phyloP scores from a whole-genome alignment of 2,888 invertebrate genomes.

The Trimorus sp. region DNA sequence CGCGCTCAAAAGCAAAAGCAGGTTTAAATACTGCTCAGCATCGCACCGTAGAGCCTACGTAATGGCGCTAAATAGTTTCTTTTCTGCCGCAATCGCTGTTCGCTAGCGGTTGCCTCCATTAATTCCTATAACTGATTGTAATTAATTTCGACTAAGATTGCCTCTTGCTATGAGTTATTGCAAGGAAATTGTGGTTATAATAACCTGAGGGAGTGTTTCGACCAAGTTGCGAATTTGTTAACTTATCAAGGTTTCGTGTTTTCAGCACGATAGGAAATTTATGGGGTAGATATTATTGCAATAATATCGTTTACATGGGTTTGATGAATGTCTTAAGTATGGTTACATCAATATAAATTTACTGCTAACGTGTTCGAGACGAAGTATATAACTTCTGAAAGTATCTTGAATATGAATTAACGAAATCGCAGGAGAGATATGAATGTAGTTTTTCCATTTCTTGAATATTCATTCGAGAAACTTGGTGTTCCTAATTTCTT shows the following conservation, averaged over 20 bases:
- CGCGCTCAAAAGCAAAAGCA: slow-evolving; percentile 6
- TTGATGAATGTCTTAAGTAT: too few relatives aligned
- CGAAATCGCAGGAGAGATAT: too few relatives aligned
- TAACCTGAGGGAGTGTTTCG: slow-evolving; percentile 15
- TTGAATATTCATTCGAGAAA: too few relatives aligned
- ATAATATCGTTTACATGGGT: too few relatives aligned
- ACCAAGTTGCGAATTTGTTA: slow-evolving; percentile 5
- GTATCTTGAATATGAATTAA: too few relatives aligned
- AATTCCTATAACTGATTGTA: slow-evolving; percentile 12
- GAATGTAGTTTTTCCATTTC: too few relatives aligned
- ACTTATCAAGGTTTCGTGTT: background rate
- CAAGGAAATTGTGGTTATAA: background rate
- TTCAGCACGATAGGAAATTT: too few relatives aligned
- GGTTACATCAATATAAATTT: too few relatives aligned
- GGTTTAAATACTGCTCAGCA: background rate
- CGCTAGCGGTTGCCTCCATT: background rate
- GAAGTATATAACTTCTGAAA: too few relatives aligned
- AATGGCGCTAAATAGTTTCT: background rate
- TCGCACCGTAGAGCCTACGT: background rate
- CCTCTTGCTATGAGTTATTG: background rate
- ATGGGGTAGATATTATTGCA: too few relatives aligned
- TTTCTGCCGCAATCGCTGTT: slow-evolving; percentile 8
- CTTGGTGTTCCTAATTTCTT: too few relatives aligned
- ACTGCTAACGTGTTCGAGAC: too few relatives aligned
- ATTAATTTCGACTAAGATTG: slow-evolving; percentile 12